Base-by-base conservation (phyloP, 2,888 invertebrate species). In the Axea sp. region DNA sequence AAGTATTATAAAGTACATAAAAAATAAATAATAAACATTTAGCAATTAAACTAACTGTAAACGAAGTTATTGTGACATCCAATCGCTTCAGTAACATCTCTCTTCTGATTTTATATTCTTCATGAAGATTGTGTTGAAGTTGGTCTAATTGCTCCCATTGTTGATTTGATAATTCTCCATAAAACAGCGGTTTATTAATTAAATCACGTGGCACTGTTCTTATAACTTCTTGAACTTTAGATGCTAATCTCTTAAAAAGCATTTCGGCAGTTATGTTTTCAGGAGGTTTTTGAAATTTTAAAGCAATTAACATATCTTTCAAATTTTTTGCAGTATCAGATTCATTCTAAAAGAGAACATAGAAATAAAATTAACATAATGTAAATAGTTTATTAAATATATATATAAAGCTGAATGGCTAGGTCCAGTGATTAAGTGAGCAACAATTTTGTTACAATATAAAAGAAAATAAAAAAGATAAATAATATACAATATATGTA, bases 61-160 rank as follows among this genome's bases (percentile, higher is more conserved):
- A 99, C 53, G 98, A 98, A 87, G 97, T 96, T 80, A 99, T 92
- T 0, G 99, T 99, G 68, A 98, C 97, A 87, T 99, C 98, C 24
- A 99, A 88, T 43, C 99, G 90, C 47, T 96, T 96, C 3, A 98
- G 89, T 75, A 99, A 90, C 89, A 96, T 95, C 84, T 96, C 94
- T 60, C 96, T 89, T 43, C 98, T 89, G 68, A 95, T 89, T 77
- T 91, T 90, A 83, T 97, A 99, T 82, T 99, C 98, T 7, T 92
- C 90, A 55, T 92, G 91, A 84, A 98, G 90, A 72, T 95, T 93
- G 0, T 90, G 88, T 82, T 95, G 94, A 0, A 93, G 87, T 3
- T 89, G 88, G 51, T 93, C 91, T 1, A 99, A 84, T 17, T 91
- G 89, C 35, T 91, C 89, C 98, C 98, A 99, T 77, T 98, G 96